phyloP scores from a whole-genome alignment of 2,888 invertebrate species.

The Ornithoptera priamus region DNA sequence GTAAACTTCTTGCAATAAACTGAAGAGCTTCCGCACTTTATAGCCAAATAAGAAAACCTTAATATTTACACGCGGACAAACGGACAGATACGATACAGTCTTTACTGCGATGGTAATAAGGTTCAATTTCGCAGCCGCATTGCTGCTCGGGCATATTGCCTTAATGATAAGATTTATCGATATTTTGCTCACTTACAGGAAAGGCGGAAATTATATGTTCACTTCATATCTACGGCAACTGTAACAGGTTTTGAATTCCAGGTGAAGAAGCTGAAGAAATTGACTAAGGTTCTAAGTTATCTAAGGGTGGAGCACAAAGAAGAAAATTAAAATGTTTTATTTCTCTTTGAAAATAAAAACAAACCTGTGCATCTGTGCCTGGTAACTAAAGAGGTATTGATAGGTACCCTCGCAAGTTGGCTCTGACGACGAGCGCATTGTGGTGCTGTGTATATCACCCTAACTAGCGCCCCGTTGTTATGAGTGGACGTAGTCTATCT shows the following conservation, averaged over 20 bases:
- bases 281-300: too few species aligned
- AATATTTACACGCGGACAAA: neutral
- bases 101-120: neutral
- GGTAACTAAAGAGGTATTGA: too few species aligned
- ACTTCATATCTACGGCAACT: neutral
- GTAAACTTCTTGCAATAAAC: slow-evolving; percentile 20
- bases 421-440: too few species aligned
- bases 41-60: slow-evolving; percentile 14
- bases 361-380: too few species aligned
- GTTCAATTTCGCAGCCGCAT: neutral
- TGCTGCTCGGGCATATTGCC: neutral
- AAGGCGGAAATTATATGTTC: neutral
- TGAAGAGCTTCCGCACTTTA: slow-evolving; percentile 14
- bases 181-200: neutral
- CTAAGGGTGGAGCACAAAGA: too few species aligned
- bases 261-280: too few species aligned
- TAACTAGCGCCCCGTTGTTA: too few species aligned
- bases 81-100: neutral
- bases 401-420: too few species aligned
- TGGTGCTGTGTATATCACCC: too few species aligned
- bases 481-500: too few species aligned
- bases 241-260: neutral
- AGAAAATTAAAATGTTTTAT: too few species aligned
- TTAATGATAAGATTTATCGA: slow-evolving; percentile 1
- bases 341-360: too few species aligned